phyloP scores from a whole-genome alignment of 92 coral and sea anemone species.

The Hydrozoanthus gracilis region DNA sequence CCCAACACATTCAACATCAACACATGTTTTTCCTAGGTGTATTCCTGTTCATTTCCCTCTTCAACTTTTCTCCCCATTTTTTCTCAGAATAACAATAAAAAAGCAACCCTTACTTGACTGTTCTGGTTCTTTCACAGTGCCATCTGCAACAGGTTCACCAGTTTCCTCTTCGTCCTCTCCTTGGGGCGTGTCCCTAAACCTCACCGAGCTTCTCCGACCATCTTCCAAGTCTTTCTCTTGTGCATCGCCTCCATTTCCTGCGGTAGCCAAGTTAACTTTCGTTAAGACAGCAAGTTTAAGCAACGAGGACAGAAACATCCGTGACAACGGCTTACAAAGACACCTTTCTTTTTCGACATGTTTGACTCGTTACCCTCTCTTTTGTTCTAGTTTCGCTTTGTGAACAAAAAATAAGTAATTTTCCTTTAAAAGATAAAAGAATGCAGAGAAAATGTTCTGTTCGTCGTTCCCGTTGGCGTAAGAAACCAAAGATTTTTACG shows the following conservation, averaged over 20 bases:
- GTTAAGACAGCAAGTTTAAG: too few species aligned
- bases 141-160: conserved; percentile 8
- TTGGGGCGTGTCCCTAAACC: conserved; percentile 53
- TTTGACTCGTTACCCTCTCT: too few species aligned
- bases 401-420: too few species aligned
- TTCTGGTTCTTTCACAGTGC: conserved; percentile 20
- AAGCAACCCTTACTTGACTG: background rate
- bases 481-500: too few species aligned
- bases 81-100: background rate
- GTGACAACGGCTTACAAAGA: too few species aligned
- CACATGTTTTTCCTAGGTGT: background rate
- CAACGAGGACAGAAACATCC: too few species aligned
- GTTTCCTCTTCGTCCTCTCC: conserved; percentile 44
- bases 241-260: conserved; percentile 11
- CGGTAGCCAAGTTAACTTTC: background rate
- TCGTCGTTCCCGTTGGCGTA: too few species aligned
- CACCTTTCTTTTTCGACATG: too few species aligned
- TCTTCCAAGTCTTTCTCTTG: conserved; percentile 6
- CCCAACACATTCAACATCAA: background rate
- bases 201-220: conserved; percentile 54
- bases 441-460: too few species aligned
- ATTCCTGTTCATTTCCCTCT: background rate
- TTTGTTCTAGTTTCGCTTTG: too few species aligned
- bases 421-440: too few species aligned
- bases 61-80: background rate